Percentiles rank a stretch among this genome's conserved stretches.
phyloP scores from a whole-genome alignment of 1,140 invertebrate genomes.

The Drusus annulatus region DNA sequence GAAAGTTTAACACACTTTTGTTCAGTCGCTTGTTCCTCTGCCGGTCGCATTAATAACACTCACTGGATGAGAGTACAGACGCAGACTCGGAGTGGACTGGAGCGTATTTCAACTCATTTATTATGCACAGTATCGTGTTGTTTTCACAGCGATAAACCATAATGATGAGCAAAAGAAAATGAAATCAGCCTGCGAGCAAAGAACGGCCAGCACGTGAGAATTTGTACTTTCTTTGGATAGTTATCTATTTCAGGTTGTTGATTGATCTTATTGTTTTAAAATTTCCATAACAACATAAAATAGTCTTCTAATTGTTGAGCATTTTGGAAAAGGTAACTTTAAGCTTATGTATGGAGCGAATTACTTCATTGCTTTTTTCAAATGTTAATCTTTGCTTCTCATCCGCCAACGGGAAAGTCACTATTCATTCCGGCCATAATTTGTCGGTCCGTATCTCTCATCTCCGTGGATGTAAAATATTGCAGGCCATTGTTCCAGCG shows the following conservation, averaged over 20 bases:
- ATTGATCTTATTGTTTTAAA: not conserved
- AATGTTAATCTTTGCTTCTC: not conserved
- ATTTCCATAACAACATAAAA: too few relatives aligned
- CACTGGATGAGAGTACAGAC: conserved; percentile 18
- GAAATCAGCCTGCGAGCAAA: not conserved
- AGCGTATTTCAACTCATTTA: not conserved
- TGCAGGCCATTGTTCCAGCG: conserved; percentile 66
- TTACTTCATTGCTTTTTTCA: not conserved
- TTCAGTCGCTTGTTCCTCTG: conserved; percentile 50
- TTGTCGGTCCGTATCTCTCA: conserved; percentile 67
- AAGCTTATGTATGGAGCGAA: not conserved
- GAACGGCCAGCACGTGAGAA: not conserved
- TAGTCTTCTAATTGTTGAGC: too few relatives aligned
- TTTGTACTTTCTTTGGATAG: not conserved
- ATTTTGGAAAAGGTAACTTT: too few relatives aligned
- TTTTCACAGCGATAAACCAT: conserved; percentile 5
- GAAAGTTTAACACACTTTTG: conserved; percentile 73
- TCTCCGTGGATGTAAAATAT: too few relatives aligned
- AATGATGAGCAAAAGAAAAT: conserved; percentile 31
- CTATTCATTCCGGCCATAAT: conserved; percentile 60
- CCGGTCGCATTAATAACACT: conserved; percentile 25
- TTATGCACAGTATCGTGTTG: not conserved
- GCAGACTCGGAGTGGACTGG: not conserved
- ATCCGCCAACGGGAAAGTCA: conserved; percentile 2
- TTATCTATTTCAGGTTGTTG: not conserved